Base-by-base conservation (phyloP, 2,113 vertebrate genomes). In the Acrocephalus arundinaceus region DNA sequence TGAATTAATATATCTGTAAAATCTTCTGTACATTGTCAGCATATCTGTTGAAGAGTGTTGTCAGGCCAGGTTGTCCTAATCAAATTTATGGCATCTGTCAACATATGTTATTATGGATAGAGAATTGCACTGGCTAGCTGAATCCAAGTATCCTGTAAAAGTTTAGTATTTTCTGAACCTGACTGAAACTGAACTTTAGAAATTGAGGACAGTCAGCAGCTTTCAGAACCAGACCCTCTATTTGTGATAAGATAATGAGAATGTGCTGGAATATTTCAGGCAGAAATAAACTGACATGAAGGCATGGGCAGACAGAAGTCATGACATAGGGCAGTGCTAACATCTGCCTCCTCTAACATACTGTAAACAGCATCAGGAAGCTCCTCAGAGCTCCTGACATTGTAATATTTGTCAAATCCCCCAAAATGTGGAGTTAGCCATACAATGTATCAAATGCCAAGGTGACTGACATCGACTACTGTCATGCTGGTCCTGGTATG, bases 261-360 rank as follows among this genome's bases (percentile, higher is more conserved):
- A 30, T 2, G 1, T 58, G 45, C 24, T 84, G 43, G n/a, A 89
- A 79, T 89, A 82, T 76, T 89, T 92, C 77, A 87, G 54, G 51
- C 41, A 85, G 75, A 87, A 93, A 85, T n/a, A 96, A 87, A 51
- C 62, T 73, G 74, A 57, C 74, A 94, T 72, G 11, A 37, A 89
- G 87, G 31, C 41, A 68, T 15, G 3, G 2, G 61, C 10, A 78
- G 35, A 25, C 33, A 85, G 74, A 82, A 91, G 70, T 88, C 76
- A 22, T 76, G 63, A 57, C 80, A 77, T 7, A 49, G 49, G 70
- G 39, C 57, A 87, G 10, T 78, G 48, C 20, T 90, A 95, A 84
- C 52, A 84, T 71, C 59, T 95, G 45, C 72, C 74, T 90, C 28
- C 37, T 79, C 61, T 86, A 51, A 48, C 39, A 33, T 46, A 35